These are phyloP conservation scores for Danio tinwini DNA, from an alignment of 2,797 vertebrate species.

Conservation along the genomic window DNA sequence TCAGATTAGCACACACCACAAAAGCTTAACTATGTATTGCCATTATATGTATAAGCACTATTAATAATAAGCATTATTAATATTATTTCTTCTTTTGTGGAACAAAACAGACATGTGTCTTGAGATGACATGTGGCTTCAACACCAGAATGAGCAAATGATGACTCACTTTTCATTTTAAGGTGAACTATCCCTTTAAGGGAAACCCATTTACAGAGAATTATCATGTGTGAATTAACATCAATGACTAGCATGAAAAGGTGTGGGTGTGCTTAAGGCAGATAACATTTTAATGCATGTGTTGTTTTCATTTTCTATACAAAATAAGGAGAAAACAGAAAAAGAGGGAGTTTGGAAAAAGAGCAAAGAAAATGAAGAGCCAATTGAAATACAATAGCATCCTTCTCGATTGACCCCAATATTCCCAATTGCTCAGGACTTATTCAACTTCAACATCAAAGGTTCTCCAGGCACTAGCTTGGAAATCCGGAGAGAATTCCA, in stretches of 20 bases:
- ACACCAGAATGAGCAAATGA: background rate
- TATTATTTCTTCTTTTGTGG: no score
- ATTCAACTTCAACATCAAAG: slow-evolving; percentile 57
- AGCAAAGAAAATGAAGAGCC: background rate
- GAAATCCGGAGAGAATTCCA: slow-evolving; percentile 58
- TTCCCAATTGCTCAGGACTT: background rate
- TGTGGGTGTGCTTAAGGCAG: background rate
- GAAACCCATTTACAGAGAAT: background rate
- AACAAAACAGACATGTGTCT: no score
- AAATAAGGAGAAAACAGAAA: background rate
- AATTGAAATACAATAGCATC: slow-evolving; percentile 9
- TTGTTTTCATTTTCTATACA: background rate
- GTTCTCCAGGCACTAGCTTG: slow-evolving; percentile 11
- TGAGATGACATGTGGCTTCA: background rate
- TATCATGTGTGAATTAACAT: background rate
- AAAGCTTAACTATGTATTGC: no score
- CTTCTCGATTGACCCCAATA: background rate
- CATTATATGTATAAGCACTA: no score
- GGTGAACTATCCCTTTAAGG: background rate
- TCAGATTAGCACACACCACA: no score
- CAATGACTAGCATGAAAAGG: background rate
- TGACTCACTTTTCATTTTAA: background rate
- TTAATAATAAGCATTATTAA: no score
- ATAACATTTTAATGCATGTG: background rate
- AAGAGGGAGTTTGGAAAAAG: background rate